Evolutionary conservation across 1,140 invertebrate genomes (phyloP), one percentile per base, ranked within the genome.

Genomic region (Drosophila guanche): DNA sequence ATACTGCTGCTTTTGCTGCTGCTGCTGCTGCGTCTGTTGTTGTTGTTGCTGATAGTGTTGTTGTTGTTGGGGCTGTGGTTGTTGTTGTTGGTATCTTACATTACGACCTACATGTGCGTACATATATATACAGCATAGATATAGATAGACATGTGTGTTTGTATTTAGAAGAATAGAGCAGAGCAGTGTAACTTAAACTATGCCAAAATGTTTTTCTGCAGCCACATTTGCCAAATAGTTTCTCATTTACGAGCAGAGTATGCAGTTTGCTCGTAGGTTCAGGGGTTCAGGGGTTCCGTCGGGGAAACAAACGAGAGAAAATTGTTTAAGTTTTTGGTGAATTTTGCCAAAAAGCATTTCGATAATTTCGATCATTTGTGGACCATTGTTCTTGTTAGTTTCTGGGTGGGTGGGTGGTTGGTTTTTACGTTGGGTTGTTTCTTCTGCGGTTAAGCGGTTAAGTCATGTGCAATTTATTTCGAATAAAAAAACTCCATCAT

Each of bases 1-100:
- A 83, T 88, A 86, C 56, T 86, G 83, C 56, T 88, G 83, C 69
- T 86, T 86, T 54, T 63, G 74, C 50, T 73, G 74, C 54, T 76
- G 68, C 25, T 59, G 63, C 55, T 70, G 59, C 4, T 76, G 16
- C 16, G n/a, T n/a, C n/a, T 20, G 16, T 20, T 20, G 68, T 1
- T 69, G 57, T 58, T 66, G 63, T 43, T 66, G 55, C n/a, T 70
- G 40, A 14, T 54, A 47, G 29, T 79, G 69, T 46, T 76, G 76
- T 33, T 76, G 70, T 60, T 71, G 71, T 59, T 65, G 60, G 23
- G 56, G 56, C 45, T 75, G 65, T 51, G 63, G 70, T 29, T 77
- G 60, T 54, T 76, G 61, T 25, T 88, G 56, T 14, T 71, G 68
- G 74, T 83, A 86, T 58, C 81, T 86, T 60, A 85, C 80, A 81